Conservation (phyloP, 2,888 invertebrate genomes). For the Protophormia terraenovae region DNA sequence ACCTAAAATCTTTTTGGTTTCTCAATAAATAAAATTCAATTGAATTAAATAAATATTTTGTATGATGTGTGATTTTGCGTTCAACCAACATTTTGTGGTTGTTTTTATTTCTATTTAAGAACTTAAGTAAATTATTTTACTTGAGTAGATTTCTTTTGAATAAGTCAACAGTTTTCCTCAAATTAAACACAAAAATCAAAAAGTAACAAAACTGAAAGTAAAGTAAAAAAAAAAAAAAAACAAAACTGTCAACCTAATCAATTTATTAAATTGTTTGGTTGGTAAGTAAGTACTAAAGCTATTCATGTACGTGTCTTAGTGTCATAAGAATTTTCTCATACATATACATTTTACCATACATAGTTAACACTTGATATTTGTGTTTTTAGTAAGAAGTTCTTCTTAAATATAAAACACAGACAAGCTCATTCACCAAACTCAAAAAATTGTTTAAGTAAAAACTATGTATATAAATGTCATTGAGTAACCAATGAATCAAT, state of each 20-base stretch:
- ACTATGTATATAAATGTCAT: constrained; percentile 25
- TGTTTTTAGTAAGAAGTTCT: background rate
- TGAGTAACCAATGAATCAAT: constrained; percentile 70
- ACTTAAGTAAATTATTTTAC: background rate
- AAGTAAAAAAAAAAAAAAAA: background rate
- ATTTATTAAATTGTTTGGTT: constrained; percentile 45
- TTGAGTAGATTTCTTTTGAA: background rate
- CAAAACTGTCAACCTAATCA: constrained; percentile 45
- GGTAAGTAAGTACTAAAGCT: background rate
- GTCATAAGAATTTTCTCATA: background rate
- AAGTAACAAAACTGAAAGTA: background rate
- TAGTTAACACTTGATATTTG: constrained; percentile 4
- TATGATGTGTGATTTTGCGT: constrained; percentile 24
- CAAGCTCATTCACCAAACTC: background rate
- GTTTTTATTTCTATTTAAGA: background rate
- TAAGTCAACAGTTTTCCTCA: background rate
- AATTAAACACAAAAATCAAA: constrained; percentile 8
- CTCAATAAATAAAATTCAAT: constrained; percentile 12
- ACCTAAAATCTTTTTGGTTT: constrained; percentile 35
- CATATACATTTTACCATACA: background rate
- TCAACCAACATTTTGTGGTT: constrained; percentile 58
- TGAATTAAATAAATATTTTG: background rate
- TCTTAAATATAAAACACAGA: background rate
- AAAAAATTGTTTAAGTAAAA: background rate
- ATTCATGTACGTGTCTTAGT: background rate